phyloP scores from a whole-genome alignment of 1,140 invertebrate genomes.

The Pomphorhynchus laevis region DNA sequence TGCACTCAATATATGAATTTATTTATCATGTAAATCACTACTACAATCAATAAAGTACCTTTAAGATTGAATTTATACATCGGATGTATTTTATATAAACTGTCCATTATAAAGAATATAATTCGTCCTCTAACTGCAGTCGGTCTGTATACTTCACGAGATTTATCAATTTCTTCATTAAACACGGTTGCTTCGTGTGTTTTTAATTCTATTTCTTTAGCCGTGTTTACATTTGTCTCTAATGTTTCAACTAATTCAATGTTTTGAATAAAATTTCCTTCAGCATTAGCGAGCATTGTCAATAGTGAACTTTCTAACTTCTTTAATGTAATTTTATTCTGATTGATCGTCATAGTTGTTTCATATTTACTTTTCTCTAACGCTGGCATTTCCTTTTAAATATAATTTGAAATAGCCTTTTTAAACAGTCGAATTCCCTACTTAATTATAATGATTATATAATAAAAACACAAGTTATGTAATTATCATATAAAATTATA shows the following conservation, averaged over 20 bases:
- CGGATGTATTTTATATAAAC: not conserved
- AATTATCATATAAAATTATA: too few species aligned
- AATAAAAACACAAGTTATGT: too few species aligned
- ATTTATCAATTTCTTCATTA: not conserved
- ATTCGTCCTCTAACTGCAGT: not conserved
- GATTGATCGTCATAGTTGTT: constrained; percentile 8
- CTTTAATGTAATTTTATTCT: constrained; percentile 9
- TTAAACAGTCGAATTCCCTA: too few species aligned
- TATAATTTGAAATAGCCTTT: too few species aligned
- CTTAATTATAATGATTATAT: too few species aligned
- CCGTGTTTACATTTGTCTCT: not conserved
- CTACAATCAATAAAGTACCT: too few species aligned
- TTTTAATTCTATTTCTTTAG: not conserved
- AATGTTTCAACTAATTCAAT: constrained; percentile 9
- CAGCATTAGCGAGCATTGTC: constrained; percentile 8
- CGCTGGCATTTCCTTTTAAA: constrained; percentile 2
- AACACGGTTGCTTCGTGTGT: not conserved
- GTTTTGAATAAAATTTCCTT: constrained; percentile 9
- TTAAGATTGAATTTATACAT: not conserved
- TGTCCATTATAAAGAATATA: not conserved
- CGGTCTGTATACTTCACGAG: not conserved
- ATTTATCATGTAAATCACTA: too few species aligned
- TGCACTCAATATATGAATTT: too few species aligned
- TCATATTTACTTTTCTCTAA: constrained; percentile 7
- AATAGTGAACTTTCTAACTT: constrained; percentile 7